phyloP scores from a whole-genome alignment of 2,888 invertebrate species.

The Panorpa germanica region DNA sequence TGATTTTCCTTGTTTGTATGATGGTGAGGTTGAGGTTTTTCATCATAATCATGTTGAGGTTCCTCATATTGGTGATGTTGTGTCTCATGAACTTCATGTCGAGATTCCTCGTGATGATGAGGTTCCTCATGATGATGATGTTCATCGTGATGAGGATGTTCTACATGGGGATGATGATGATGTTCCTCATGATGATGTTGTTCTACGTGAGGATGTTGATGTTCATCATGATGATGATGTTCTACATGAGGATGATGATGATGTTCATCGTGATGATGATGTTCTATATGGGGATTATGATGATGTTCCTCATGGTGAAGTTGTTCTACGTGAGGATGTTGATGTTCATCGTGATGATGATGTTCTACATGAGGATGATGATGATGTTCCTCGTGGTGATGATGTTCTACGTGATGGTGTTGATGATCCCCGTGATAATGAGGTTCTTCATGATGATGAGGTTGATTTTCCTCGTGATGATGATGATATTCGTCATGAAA shows the following conservation, averaged over 20 bases:
- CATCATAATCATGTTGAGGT: constrained; percentile 10
- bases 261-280: constrained; percentile 13
- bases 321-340: constrained; percentile 12
- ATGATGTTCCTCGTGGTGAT: constrained; percentile 13
- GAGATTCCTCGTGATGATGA: constrained; percentile 10
- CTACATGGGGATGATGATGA: constrained; percentile 13
- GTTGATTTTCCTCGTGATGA: constrained; percentile 13
- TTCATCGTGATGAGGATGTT: constrained; percentile 10
- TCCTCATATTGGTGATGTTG: constrained; percentile 8
- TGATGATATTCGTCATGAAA: constrained; percentile 12
- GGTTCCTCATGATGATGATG: constrained; percentile 12
- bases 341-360: constrained; percentile 13
- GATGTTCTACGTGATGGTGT: constrained; percentile 11
- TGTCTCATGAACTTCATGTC: constrained; percentile 11
- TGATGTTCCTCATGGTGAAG: constrained; percentile 13
- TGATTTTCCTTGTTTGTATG: constrained; percentile 12
- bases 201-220: constrained; percentile 13
- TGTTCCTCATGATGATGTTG: constrained; percentile 12
- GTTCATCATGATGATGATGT: constrained; percentile 13
- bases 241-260: constrained; percentile 11
- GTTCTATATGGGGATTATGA: constrained; percentile 12
- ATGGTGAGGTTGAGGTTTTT: constrained; percentile 4
- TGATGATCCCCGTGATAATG: constrained; percentile 12
- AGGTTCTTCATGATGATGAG: constrained; percentile 12
- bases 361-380: constrained; percentile 13